Conservation (phyloP, 2,888 invertebrate genomes). For the Philereme vetulata region DNA sequence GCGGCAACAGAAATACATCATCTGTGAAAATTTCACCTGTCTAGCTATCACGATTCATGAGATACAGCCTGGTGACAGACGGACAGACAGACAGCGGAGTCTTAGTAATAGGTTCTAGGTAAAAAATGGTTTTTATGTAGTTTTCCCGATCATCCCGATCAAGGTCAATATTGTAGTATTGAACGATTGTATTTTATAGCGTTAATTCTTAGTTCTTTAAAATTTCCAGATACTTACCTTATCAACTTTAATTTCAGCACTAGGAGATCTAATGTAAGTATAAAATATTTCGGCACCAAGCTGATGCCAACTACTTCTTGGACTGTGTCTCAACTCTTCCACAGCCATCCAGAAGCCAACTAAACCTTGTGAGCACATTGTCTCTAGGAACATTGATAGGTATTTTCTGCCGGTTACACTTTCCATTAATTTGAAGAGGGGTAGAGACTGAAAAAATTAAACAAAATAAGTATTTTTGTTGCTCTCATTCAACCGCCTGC, state of each 20-base stretch:
- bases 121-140: too few relatives aligned
- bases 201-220: too few relatives aligned
- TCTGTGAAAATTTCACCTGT: too few relatives aligned
- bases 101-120: too few relatives aligned
- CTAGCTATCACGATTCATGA: too few relatives aligned
- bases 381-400: conserved; percentile 91
- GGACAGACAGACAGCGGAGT: too few relatives aligned
- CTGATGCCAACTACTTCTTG: conserved; percentile 91
- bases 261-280: conserved; percentile 92
- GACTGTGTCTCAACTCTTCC: conserved; percentile 91
- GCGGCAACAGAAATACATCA: too few relatives aligned
- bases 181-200: too few relatives aligned
- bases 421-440: conserved; percentile 89
- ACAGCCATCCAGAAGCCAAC: conserved; percentile 94
- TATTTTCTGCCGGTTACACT: conserved; percentile 92
- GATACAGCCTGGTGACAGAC: too few relatives aligned
- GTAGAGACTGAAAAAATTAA: conserved; percentile 83
- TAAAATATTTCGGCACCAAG: conserved; percentile 96
- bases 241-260: conserved; percentile 92
- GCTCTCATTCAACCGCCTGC: conserved; percentile 15
- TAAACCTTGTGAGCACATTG: conserved; percentile 91
- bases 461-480: conserved; percentile 1
- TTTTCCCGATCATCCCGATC: too few relatives aligned
- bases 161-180: too few relatives aligned
- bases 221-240: conserved; percentile 71